Conservation (phyloP, 1,140 invertebrate species). For the Dreissena polymorpha region DNA sequence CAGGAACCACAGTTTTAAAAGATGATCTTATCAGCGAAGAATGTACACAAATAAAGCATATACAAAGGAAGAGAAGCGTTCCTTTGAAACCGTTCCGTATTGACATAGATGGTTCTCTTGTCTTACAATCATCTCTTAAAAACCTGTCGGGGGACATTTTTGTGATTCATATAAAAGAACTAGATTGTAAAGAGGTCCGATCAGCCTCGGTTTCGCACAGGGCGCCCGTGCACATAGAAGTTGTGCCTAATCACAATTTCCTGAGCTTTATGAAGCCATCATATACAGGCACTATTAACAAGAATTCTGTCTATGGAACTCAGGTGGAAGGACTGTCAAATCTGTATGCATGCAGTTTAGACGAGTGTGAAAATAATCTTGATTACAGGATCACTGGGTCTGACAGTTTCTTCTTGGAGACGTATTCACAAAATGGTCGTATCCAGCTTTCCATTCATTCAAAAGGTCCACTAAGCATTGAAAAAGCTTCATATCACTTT, state of each 20-base stretch:
- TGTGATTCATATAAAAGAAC: constrained; percentile 1
- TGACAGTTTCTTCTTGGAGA: constrained; percentile 23
- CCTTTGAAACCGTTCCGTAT: constrained; percentile 34
- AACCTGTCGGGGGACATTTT: constrained; percentile 21
- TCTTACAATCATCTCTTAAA: constrained; percentile 9
- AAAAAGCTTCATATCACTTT: not conserved
- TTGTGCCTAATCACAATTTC: not conserved
- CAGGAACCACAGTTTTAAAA: constrained; percentile 12
- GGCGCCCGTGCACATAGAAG: constrained; percentile 9
- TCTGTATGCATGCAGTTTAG: constrained; percentile 21
- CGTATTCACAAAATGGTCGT: constrained; percentile 4
- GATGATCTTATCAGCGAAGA: not conserved
- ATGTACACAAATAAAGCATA: constrained; percentile 27
- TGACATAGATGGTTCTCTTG: constrained; percentile 7
- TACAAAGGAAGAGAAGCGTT: not conserved
- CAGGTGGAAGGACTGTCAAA: constrained; percentile 22
- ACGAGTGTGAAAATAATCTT: constrained; percentile 5
- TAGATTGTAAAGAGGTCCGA: not conserved
- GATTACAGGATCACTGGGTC: constrained; percentile 40
- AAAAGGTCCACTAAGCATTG: not conserved
- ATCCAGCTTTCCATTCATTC: constrained; percentile 32
- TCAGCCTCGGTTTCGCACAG: not conserved
- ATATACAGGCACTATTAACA: constrained; percentile 8
- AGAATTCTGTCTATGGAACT: constrained; percentile 7
- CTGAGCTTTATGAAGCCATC: constrained; percentile 2